phyloP scores from a whole-genome alignment of 2,113 vertebrate genomes.

The Hoplias malabaricus region DNA sequence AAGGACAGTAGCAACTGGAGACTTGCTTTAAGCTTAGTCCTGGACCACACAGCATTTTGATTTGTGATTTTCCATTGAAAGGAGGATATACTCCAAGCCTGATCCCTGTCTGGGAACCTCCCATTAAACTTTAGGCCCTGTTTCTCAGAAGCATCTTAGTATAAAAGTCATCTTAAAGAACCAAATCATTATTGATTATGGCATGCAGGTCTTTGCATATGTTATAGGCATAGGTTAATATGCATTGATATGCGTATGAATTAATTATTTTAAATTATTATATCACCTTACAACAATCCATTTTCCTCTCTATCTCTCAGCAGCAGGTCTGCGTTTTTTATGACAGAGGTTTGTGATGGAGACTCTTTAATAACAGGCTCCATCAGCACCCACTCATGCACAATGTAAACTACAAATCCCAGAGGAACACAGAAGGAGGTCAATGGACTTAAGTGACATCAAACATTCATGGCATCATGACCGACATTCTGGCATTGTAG shows the following conservation, averaged over 20 bases:
- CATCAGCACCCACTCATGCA: conserved; percentile 26
- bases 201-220: too few relatives aligned
- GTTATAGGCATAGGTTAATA: too few relatives aligned
- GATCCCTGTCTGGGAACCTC: too few relatives aligned
- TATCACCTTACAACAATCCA: not conserved
- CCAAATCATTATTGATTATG: too few relatives aligned
- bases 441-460: conserved; percentile 64
- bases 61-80: too few relatives aligned
- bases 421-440: conserved; percentile 67
- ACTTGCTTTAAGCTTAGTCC: too few relatives aligned
- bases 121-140: too few relatives aligned
- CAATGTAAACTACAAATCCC: conserved; percentile 54
- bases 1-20: not conserved
- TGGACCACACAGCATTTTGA: too few relatives aligned
- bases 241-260: not conserved
- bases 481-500: conserved; percentile 17
- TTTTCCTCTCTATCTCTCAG: not conserved
- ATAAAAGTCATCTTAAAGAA: too few relatives aligned
- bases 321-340: not conserved
- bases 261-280: not conserved
- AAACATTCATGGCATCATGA: conserved; percentile 68
- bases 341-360: not conserved
- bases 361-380: conserved; percentile 8
- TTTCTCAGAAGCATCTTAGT: too few relatives aligned
- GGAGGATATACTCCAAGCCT: too few relatives aligned